Conservation (phyloP, 2,888 invertebrate species). For the Tridacna gigas region DNA sequence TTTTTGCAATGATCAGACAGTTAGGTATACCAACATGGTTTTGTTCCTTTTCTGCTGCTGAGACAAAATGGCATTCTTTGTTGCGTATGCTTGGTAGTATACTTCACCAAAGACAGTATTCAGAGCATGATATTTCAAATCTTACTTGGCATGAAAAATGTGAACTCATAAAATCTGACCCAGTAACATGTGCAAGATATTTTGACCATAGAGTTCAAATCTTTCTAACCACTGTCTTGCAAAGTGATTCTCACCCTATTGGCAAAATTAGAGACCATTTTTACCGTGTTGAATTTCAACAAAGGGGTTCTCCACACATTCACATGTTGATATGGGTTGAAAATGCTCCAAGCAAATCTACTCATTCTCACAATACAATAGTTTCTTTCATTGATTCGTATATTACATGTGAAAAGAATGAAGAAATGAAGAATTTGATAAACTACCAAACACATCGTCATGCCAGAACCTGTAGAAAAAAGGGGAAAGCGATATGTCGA, state of each 20-base stretch:
- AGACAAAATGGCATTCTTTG: slow-evolving; percentile 41
- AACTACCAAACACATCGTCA: slow-evolving; percentile 41
- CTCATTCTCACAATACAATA: not conserved
- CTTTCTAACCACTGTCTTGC: slow-evolving; percentile 25
- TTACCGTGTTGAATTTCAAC: slow-evolving; percentile 67
- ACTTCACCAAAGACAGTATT: slow-evolving; percentile 23
- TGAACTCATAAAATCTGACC: not conserved
- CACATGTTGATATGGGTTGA: slow-evolving; percentile 66
- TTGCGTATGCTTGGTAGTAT: slow-evolving; percentile 25
- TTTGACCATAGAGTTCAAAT: slow-evolving; percentile 1
- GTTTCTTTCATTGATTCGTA: slow-evolving; percentile 23
- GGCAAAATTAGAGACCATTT: slow-evolving; percentile 61
- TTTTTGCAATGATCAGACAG: slow-evolving; percentile 57
- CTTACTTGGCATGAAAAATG: slow-evolving; percentile 6
- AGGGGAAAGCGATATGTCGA: slow-evolving; percentile 22
- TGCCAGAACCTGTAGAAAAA: slow-evolving; percentile 36
- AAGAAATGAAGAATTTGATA: slow-evolving; percentile 13
- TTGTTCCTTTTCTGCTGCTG: slow-evolving; percentile 48
- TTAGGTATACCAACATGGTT: slow-evolving; percentile 31
- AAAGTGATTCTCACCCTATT: slow-evolving; percentile 38
- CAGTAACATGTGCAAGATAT: slow-evolving; percentile 6
- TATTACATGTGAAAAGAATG: slow-evolving; percentile 27
- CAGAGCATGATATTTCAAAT: slow-evolving; percentile 17
- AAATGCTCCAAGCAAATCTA: slow-evolving; percentile 44
- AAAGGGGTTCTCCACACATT: slow-evolving; percentile 69